phyloP scores from a whole-genome alignment of 2,113 vertebrate genomes.

The Solea senegalensis region DNA sequence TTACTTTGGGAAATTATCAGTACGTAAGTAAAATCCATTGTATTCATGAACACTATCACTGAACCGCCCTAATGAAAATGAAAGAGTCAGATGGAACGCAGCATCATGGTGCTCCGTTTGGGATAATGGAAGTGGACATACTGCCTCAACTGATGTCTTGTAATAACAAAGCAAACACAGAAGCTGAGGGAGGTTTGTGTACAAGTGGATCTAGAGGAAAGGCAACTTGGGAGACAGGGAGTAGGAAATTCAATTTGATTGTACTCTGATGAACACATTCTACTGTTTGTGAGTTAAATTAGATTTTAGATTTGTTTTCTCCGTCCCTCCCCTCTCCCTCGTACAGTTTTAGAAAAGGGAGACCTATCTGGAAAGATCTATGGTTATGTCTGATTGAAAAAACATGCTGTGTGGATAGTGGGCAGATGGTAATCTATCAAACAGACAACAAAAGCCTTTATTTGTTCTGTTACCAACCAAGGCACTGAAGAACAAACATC shows the following conservation, averaged over 20 bases:
- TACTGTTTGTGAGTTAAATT: slow-evolving; percentile 78
- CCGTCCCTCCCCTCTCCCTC: slow-evolving; percentile 44
- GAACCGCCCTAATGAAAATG: slow-evolving; percentile 22
- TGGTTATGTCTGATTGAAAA: slow-evolving; percentile 73
- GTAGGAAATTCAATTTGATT: slow-evolving; percentile 79
- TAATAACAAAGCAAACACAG: slow-evolving; percentile 56
- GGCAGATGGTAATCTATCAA: slow-evolving; percentile 75
- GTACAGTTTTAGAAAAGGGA: slow-evolving; percentile 62
- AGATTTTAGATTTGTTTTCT: slow-evolving; percentile 79
- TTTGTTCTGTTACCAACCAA: slow-evolving; percentile 33
- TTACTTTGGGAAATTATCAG: slow-evolving; percentile 60
- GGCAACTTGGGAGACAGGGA: slow-evolving; percentile 56
- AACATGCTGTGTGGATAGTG: slow-evolving; percentile 66
- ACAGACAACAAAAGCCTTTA: slow-evolving; percentile 69
- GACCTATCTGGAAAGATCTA: slow-evolving; percentile 72
- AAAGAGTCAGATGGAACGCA: slow-evolving; percentile 30
- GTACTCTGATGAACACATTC: slow-evolving; percentile 76
- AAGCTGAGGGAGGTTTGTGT: slow-evolving; percentile 36
- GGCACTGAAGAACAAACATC: slow-evolving; percentile 46
- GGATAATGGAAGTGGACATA: slow-evolving; percentile 28
- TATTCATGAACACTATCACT: slow-evolving; percentile 24
- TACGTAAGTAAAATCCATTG: slow-evolving; percentile 52
- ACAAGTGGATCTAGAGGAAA: slow-evolving; percentile 43
- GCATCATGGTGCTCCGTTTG: slow-evolving; percentile 15
- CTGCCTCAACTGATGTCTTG: slow-evolving; percentile 38